Conservation (phyloP, 1,140 invertebrate genomes). For the Drosophila trapezifrons region DNA sequence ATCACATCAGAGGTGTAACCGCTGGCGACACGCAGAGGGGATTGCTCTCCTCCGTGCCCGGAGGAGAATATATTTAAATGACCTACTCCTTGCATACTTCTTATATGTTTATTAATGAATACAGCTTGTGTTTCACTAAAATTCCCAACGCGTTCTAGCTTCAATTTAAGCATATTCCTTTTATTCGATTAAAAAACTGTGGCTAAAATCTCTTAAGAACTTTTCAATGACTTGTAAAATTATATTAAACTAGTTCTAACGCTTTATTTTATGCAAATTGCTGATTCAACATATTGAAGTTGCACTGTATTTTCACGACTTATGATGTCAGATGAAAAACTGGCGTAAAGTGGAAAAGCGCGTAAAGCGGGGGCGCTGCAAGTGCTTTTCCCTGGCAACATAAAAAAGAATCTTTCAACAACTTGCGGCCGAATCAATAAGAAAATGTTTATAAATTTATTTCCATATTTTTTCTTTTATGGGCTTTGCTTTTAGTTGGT, state of each 20-base stretch:
- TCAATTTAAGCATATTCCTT: not conserved
- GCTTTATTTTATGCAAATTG: not conserved
- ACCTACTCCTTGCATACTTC: no score
- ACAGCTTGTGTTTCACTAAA: not conserved
- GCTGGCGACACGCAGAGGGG: no score
- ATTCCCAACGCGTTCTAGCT: not conserved
- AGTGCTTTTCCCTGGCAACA: conserved; percentile 33
- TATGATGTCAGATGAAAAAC: conserved; percentile 8
- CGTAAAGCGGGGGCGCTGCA: not conserved
- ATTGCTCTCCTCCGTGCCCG: no score
- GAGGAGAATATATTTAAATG: no score
- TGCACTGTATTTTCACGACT: not conserved
- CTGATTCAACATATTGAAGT: not conserved
- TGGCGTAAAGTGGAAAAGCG: not conserved
- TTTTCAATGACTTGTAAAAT: no score
- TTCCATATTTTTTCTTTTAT: conserved; percentile 16
- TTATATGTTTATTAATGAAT: no score
- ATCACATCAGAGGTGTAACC: no score
- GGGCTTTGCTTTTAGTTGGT: conserved; percentile 7
- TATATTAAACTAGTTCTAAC: no score
- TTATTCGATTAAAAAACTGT: no score
- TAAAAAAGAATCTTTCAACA: conserved; percentile 26
- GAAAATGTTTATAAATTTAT: conserved; percentile 40
- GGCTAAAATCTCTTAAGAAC: no score
- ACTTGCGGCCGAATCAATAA: conserved; percentile 36